A percentile compares a stretch with the other conserved stretches of the same genome.
These are phyloP conservation scores for Mesorhabditis sp. DNA, from an alignment of 2,888 invertebrate species.

Conservation along the genomic window DNA sequence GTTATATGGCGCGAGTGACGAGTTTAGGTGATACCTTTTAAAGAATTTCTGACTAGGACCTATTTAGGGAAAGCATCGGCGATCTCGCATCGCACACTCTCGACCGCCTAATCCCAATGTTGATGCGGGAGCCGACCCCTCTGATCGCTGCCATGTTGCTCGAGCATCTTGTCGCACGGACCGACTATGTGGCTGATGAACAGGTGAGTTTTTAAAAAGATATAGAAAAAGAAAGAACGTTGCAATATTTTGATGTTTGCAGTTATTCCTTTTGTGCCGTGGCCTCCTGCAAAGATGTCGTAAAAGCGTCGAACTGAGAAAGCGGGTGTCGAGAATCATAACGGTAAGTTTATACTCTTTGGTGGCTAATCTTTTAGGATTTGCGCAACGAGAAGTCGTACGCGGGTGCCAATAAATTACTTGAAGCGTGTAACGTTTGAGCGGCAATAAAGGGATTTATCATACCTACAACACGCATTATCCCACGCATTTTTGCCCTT, in stretches of 20 bases:
- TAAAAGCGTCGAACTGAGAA: neutral
- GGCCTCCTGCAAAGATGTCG: neutral
- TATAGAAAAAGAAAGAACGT: neutral
- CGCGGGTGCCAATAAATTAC: no score
- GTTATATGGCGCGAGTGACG: neutral
- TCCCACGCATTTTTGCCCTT: no score
- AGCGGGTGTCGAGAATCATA: slow-evolving; percentile 36
- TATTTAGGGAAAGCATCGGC: no score
- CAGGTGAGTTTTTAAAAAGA: neutral
- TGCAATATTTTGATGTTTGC: neutral
- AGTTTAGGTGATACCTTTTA: neutral
- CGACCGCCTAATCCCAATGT: neutral
- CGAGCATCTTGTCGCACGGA: slow-evolving; percentile 2
- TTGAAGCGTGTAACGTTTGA: no score
- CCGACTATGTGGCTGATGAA: neutral
- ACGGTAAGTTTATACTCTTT: slow-evolving; percentile 61
- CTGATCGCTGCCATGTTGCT: neutral
- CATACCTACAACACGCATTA: no score
- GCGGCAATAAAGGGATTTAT: no score
- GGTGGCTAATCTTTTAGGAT: no score
- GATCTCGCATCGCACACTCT: neutral
- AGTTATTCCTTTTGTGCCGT: slow-evolving; percentile 4
- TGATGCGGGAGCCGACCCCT: neutral
- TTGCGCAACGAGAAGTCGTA: no score
- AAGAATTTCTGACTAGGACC: no score